Percentiles rank a stretch among this genome's conserved stretches.
Evolutionary conservation across 2,113 vertebrate genomes (phyloP).

Genomic region (Passer domesticus): DNA sequence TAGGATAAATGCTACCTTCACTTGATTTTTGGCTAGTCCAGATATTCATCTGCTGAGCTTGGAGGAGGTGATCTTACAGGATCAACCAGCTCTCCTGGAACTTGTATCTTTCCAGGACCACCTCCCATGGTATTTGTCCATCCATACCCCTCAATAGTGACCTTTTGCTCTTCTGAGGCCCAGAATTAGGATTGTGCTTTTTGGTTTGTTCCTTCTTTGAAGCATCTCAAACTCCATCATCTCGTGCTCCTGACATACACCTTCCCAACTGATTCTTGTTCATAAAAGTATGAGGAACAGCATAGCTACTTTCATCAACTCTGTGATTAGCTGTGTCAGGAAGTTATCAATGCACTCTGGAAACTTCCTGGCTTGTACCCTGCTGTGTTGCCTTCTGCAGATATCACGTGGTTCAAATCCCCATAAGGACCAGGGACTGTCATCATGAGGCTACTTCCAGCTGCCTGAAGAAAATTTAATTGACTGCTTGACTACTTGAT

Average conservation of each 20-base stretch:
- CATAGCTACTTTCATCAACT: neutral
- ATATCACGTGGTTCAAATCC: neutral
- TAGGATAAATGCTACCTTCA: neutral
- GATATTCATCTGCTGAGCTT: neutral
- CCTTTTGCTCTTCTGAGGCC: neutral
- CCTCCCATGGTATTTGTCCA: neutral
- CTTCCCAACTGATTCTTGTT: neutral
- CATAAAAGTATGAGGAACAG: neutral
- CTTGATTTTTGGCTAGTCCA: neutral
- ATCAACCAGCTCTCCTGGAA: neutral
- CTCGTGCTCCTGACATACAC: neutral
- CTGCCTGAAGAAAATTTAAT: neutral
- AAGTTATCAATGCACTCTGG: neutral
- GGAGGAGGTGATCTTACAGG: neutral
- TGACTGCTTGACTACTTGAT: neutral
- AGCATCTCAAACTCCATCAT: neutral
- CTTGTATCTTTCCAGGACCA: neutral
- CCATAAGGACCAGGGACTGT: neutral
- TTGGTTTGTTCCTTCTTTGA: neutral
- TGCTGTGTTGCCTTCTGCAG: neutral
- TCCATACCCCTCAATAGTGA: neutral
- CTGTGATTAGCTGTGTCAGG: neutral
- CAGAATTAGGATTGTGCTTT: neutral
- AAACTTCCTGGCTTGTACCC: neutral
- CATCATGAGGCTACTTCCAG: neutral